phyloP scores from a whole-genome alignment of 2,888 invertebrate species.

The Limnephilus auricula region DNA sequence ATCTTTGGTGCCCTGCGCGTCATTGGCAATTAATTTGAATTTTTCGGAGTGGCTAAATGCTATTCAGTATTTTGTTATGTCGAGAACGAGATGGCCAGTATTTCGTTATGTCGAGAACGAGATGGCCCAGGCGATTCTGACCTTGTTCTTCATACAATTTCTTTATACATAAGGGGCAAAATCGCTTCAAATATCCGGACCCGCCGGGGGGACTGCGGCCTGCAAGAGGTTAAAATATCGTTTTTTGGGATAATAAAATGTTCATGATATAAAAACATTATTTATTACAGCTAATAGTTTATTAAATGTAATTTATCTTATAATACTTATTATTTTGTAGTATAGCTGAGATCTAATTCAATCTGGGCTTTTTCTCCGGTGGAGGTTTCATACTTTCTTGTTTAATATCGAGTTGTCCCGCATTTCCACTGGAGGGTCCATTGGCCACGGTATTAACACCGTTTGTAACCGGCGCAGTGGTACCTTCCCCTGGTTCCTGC shows the following conservation, averaged over 20 bases:
- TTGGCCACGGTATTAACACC: constrained; percentile 66
- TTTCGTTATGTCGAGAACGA: no score
- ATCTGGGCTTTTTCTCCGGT: constrained; percentile 89
- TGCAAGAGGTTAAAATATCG: no score
- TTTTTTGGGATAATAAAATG: background rate
- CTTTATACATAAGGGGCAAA: no score
- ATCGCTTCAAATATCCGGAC: no score
- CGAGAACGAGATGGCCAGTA: no score
- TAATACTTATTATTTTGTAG: constrained; percentile 25
- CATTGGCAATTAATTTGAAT: no score
- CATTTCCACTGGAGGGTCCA: constrained; percentile 68
- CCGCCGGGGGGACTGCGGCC: no score
- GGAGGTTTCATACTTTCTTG: constrained; percentile 92
- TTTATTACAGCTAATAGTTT: background rate
- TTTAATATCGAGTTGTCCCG: constrained; percentile 70
- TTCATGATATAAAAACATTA: background rate
- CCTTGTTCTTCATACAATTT: no score
- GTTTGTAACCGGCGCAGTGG: constrained; percentile 67
- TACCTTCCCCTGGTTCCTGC: constrained; percentile 76
- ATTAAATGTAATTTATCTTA: background rate
- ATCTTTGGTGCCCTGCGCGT: no score
- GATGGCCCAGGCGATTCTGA: no score
- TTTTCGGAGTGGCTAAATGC: no score
- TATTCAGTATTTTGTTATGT: no score
- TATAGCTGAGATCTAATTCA: constrained; percentile 69